Conservation (phyloP, 2,888 invertebrate species). For the Chloroclystis v-ata region DNA sequence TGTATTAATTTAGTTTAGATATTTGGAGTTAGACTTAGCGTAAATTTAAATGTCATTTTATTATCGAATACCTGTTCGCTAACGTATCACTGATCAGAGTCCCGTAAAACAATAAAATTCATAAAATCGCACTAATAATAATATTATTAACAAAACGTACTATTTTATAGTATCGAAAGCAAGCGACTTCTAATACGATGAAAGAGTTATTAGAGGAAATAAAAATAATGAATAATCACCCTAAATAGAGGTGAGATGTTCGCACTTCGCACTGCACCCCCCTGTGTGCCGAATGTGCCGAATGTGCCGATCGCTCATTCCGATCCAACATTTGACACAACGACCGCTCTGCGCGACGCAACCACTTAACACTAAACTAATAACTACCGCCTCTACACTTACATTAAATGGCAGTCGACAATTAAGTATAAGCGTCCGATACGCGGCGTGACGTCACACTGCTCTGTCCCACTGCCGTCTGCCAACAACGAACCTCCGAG, state of each 20-base stretch:
- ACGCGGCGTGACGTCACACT: neutral
- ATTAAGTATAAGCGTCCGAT: conserved; percentile 27
- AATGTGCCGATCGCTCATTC: too few relatives aligned
- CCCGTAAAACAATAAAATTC: conserved; percentile 32
- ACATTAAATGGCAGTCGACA: conserved; percentile 49
- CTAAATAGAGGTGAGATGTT: conserved; percentile 6
- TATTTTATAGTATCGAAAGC: conserved; percentile 39
- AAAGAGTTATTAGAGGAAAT: conserved; percentile 24
- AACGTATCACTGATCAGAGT: conserved; percentile 36
- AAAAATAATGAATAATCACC: conserved; percentile 27
- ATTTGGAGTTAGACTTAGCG: conserved; percentile 37
- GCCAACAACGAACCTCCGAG: too few relatives aligned
- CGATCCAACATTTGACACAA: conserved; percentile 28
- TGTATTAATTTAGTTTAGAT: conserved; percentile 33
- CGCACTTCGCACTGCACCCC: too few relatives aligned
- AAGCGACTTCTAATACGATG: conserved; percentile 35
- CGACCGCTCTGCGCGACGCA: conserved; percentile 21
- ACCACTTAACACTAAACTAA: conserved; percentile 14
- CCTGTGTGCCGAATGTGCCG: too few relatives aligned
- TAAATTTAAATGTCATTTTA: conserved; percentile 39
- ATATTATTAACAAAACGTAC: conserved; percentile 48
- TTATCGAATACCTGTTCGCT: conserved; percentile 24
- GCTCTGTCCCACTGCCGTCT: neutral
- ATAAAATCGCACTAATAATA: conserved; percentile 43
- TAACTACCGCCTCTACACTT: conserved; percentile 25